Base-by-base conservation (phyloP, 2,888 invertebrate species). In the Spodoptera exigua region DNA sequence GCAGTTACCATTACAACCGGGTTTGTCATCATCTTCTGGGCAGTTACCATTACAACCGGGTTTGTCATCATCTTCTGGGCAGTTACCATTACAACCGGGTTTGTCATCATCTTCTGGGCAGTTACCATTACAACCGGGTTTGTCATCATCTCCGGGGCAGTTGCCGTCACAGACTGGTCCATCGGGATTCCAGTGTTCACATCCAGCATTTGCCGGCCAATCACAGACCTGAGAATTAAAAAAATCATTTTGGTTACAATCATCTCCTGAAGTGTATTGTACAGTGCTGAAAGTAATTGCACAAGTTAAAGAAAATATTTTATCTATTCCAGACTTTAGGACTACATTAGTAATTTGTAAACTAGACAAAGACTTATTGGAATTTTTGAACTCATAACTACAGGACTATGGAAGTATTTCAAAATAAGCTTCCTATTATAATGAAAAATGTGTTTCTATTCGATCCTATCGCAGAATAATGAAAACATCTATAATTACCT, bases 121-220 rank as follows among this genome's bases (percentile, higher is more conserved):
- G 11, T 41, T 35, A 12, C n/a, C n/a, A n/a, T n/a, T n/a, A n/a
- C n/a, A n/a, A n/a, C n/a, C n/a, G n/a, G n/a, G n/a, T n/a, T 39
- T 43, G n/a, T 9, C 40, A n/a, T n/a, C n/a, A n/a, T n/a, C n/a
- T n/a, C 13, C 5, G 40, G 21, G 40, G 40, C 40, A 40, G 12
- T 11, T 17, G 16, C 13, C 13, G 9, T 37, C n/a, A n/a, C 36
- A 36, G 4, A 3, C 40, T 40, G n/a, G n/a, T n/a, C 16, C 40
- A 10, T 40, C 12, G 14, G n/a, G n/a, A n/a, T 44, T 1, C 36
- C 36, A 43, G 32, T 21, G 17, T 40, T 65, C 64, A 14, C 82
- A 82, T 0, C 74, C 76, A 17, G 73, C 81, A 3, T 56, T 52
- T 9, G 66, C 49, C 0, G 81, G 80, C 71, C 79, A 80, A 18